Base-by-base conservation (phyloP, 1,140 invertebrate species). In the Cepaea nemoralis region DNA sequence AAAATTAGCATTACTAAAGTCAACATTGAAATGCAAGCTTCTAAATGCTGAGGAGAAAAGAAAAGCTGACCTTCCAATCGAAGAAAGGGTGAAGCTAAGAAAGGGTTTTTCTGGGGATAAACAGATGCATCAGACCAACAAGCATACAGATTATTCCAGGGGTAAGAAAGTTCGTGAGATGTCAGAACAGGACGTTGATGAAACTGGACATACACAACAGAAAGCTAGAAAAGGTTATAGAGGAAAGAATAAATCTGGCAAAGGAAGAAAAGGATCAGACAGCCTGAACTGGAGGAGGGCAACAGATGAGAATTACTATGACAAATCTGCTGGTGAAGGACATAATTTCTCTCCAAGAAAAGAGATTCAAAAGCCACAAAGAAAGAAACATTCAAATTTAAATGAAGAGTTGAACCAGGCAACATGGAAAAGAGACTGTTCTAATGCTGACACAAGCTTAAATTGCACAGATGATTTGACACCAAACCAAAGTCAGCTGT, bases 281-380 rank as follows among this genome's bases (percentile, higher is more conserved):
- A 48, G 71, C 35, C 50, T 74, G 50, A 74, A 35, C 35, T 73
- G 50, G 37, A 45, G 42, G 10, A 71, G 39, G 48, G 48, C 14
- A 39, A 42, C 22, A 22, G 69, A 71, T 39, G 37, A 39, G 14
- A 8, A 8, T 48, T 31, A 63, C 12, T 16, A 6, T 31, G 59
- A 63, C 27, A 31, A 45, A 45, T 45, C 42, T 33, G 24, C 37
- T 19, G 40, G 24, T 24, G 12, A 71, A 39, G 69, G 35, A 71
- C 19, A 71, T 27, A 27, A 42, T 39, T 39, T 3, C 10, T 39
- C 35, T 27, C 22, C 22, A 5, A 71, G 69, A 6, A 71, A 71
- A 39, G 24, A 24, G 12, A 22, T 40, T 71, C 33, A 24, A 37
- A 39, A 71, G 37, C 33, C 1, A 27, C 19, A 39, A 39, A 40